Evolutionary conservation across 2,797 vertebrate species (phyloP).

Genomic region (Gila robusta): DNA sequence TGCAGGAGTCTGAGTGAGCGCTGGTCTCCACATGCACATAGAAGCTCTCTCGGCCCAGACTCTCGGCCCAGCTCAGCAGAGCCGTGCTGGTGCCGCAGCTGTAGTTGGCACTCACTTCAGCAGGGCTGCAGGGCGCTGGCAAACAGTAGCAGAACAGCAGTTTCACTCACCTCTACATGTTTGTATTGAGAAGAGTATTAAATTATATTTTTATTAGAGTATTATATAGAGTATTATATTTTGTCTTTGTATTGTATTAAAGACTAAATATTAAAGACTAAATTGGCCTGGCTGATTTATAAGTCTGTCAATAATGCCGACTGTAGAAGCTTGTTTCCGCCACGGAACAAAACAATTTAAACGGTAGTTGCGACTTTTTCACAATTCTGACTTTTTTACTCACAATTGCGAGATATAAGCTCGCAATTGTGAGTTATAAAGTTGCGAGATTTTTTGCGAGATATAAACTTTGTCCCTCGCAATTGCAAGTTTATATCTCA

Average conservation of each 20-base stretch:
- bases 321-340: background rate
- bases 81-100: slow-evolving; percentile 68
- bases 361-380: no score
- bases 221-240: no score
- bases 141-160: slow-evolving; percentile 5
- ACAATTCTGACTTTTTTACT: no score
- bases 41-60: slow-evolving; percentile 70
- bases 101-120: slow-evolving; percentile 65
- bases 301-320: background rate
- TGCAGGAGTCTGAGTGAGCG: slow-evolving; percentile 64
- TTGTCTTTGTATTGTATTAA: no score
- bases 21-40: slow-evolving; percentile 51
- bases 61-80: slow-evolving; percentile 75
- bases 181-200: background rate
- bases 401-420: no score
- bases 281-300: background rate
- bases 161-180: background rate
- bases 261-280: background rate
- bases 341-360: no score
- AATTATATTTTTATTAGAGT: no score
- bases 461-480: no score
- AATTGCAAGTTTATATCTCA: no score
- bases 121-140: slow-evolving; percentile 78
- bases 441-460: no score
- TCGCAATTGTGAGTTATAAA: no score